Base-by-base conservation (phyloP, 2,797 vertebrate genomes). In the Echiichthys vipera region DNA sequence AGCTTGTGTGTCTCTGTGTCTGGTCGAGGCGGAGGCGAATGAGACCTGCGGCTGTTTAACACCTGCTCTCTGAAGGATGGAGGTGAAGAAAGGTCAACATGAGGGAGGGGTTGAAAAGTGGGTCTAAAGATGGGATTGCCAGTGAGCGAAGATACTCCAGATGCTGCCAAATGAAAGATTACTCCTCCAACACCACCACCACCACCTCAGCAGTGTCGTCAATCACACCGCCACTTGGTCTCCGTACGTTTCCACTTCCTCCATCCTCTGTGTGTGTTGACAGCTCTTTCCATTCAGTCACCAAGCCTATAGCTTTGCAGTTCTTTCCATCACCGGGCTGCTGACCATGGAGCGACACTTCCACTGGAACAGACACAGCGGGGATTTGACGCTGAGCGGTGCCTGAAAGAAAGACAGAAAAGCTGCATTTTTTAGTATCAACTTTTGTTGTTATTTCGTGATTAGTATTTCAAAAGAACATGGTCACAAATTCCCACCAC, bases 271-370 rank as follows among this genome's bases (percentile, higher is more conserved):
- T 14, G 50, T 34, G 72, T 3, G 61, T 34, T 34, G 81, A 78
- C 73, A 68, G 64, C 64, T 78, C 61, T 81, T 76, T 85, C 74
- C 78, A 76, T 77, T 59, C 66, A 71, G 74, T 74, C 81, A 70
- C 50, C 32, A 3, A 81, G 59, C 29, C 53, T 75, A 80, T 17
- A 79, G 78, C 69, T 78, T n/a, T 76, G 70, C 73, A 80, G 71
- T 71, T 87, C 78, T 89, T 84, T 89, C 89, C 91, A 93, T 90
- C 74, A 34, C 68, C 53, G 9, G 61, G 63, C 62, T 22, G 51
- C 34, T 62, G 66, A 77, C 71, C 40, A 18, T 18, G 34, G 66
- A 55, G 80, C 37, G 13, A 65, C 64, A 51, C 71, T n/a, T 70
- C 42, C 74, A 67, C 84, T 68, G 58, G 67, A 75, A 50, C 71